Base-by-base conservation (phyloP, 2,888 invertebrate genomes). In the Scelioninae gen. 1 region DNA sequence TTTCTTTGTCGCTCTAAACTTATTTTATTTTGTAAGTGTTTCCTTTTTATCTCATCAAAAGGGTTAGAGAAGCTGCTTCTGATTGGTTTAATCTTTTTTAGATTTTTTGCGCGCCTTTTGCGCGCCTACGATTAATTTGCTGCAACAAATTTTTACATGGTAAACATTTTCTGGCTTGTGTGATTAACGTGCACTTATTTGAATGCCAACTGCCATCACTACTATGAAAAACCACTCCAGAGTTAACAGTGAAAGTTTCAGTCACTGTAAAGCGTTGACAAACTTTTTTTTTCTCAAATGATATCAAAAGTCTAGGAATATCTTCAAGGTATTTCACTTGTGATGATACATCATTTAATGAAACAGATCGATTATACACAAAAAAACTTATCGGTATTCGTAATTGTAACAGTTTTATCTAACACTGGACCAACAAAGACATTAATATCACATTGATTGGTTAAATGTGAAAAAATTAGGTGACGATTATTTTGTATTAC, bases 261-360 rank as follows among this genome's bases (percentile, higher is more conserved):
- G 11, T 45, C 9, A 34, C 8, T 43, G 23, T 45, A 9, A 74
- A 74, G 8, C 63, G 63, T 23, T 56, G 40, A n/a, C 74, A 74
- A 1, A 47, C 38, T 4, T n/a, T n/a, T 29, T 63, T 63, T 7
- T 56, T 74, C n/a, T 65, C 63, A 74, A 74, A 72, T 23, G 62
- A n/a, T 32, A 43, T 34, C 16, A 74, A 56, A 11, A 74, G 8
- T n/a, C 8, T 13, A 16, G 34, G 16, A 63, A 74, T 63, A 16
- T 65, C 63, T 34, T 65, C 49, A 23, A 23, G 23, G 23, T 23
- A 2, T 23, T 23, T 23, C 23, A 23, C 23, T 23, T 23, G 23
- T 23, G 23, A 23, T 23, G 23, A 4, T 23, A 23, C 23, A 23
- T 23, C 23, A 23, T 23, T 4, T 23, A 23, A 23, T 23, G 23